Percentiles rank a stretch among this genome's conserved stretches.
phyloP scores from a whole-genome alignment of 1,140 invertebrate species.

The Paraescarpia echinospica region DNA sequence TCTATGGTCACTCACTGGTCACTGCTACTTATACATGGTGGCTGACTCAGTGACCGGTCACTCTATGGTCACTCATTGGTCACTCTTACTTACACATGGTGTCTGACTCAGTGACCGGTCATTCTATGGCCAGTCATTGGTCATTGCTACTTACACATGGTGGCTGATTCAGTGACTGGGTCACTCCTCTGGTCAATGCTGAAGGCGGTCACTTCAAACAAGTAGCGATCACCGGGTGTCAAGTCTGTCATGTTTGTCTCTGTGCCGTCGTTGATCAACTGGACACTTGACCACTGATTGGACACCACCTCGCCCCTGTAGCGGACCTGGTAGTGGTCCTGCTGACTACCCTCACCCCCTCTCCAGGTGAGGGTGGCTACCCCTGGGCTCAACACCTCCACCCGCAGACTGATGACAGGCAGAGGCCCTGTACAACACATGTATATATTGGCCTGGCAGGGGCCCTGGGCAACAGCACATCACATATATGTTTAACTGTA shows the following conservation, averaged over 20 bases:
- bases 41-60: too few species aligned
- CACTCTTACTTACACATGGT: too few species aligned
- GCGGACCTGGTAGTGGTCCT: not conserved
- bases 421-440: not conserved
- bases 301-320: not conserved
- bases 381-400: not conserved
- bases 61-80: too few species aligned
- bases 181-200: not conserved
- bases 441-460: not conserved
- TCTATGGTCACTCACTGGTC: too few species aligned
- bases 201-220: not conserved
- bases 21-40: too few species aligned
- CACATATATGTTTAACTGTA: not conserved
- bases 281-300: not conserved
- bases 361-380: not conserved
- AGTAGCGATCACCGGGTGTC: not conserved
- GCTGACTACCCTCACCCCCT: not conserved
- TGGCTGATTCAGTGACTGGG: not conserved
- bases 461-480: not conserved
- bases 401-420: not conserved
- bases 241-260: slow-evolving; percentile 1
- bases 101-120: too few species aligned
- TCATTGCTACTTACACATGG: not conserved
- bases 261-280: not conserved
- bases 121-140: too few species aligned